A percentile compares a stretch with the other conserved stretches of the same genome.
Conservation (phyloP, 2,797 vertebrate species). For the Anableps anableps region DNA sequence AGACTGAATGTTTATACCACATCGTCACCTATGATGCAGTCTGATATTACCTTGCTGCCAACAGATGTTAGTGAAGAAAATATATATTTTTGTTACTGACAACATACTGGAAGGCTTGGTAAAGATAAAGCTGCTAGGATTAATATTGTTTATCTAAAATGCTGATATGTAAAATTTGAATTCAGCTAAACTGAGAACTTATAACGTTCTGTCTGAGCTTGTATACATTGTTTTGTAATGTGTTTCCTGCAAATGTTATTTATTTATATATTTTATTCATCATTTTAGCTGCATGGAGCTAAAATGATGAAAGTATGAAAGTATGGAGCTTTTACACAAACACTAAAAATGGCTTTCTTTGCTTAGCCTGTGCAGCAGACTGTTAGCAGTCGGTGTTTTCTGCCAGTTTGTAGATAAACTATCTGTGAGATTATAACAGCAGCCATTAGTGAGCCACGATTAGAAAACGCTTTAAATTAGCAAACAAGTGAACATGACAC, state of each 20-base stretch:
- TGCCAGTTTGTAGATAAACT: conserved; percentile 60
- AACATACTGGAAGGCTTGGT: background rate
- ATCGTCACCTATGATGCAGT: background rate
- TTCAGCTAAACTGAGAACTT: background rate
- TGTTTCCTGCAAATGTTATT: background rate
- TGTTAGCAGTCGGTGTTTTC: conserved; percentile 10
- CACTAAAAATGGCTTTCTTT: background rate
- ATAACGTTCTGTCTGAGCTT: background rate
- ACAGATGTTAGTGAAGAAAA: background rate
- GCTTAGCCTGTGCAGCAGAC: background rate
- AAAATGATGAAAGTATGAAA: too few species aligned
- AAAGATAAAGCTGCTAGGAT: background rate
- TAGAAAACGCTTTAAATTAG: conserved; percentile 59
- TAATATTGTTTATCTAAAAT: background rate
- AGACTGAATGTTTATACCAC: background rate
- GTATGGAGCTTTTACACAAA: background rate
- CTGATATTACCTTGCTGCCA: background rate
- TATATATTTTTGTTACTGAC: background rate
- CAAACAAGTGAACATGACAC: conserved; percentile 31
- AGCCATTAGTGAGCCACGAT: conserved; percentile 61
- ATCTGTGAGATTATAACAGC: conserved; percentile 54
- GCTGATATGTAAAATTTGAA: background rate
- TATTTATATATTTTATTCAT: background rate
- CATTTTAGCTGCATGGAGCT: background rate
- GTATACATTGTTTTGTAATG: background rate